Conservation (phyloP, 2,888 invertebrate genomes). For the Diarsia dahlii region DNA sequence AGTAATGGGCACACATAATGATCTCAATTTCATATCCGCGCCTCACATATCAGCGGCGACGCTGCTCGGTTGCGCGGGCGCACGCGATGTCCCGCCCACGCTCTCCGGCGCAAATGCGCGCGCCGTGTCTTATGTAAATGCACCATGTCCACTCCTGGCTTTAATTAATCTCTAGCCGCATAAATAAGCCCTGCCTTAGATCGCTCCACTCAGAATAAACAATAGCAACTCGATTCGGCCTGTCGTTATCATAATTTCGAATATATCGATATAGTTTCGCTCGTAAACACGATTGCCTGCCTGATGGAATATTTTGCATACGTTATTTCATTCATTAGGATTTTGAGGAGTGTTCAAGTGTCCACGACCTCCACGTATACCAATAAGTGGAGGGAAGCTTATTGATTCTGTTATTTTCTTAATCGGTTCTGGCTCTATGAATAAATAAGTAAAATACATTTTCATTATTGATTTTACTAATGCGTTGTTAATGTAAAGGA, state of each 20-base stretch:
- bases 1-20: slow-evolving; percentile 67
- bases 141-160: slow-evolving; percentile 85
- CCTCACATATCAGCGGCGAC: slow-evolving; percentile 69
- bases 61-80: slow-evolving; percentile 42
- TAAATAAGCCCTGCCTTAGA: slow-evolving; percentile 85
- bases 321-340: slow-evolving; percentile 11
- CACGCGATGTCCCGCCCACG: slow-evolving; percentile 83
- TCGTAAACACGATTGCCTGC: slow-evolving; percentile 35
- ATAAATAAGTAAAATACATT: neutral
- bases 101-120: slow-evolving; percentile 86
- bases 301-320: slow-evolving; percentile 48
- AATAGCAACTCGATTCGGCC: slow-evolving; percentile 66
- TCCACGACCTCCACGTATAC: too few relatives aligned
- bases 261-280: slow-evolving; percentile 49
- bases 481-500: neutral
- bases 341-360: slow-evolving; percentile 1
- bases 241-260: slow-evolving; percentile 53
- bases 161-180: slow-evolving; percentile 89
- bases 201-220: slow-evolving; percentile 83
- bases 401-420: neutral
- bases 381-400: neutral
- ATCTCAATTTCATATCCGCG: slow-evolving; percentile 75
- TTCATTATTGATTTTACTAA: neutral
- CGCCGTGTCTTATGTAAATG: slow-evolving; percentile 90
- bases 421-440: neutral